phyloP scores from a whole-genome alignment of 2,888 invertebrate genomes.

The Dasysyrphus tricinctus region DNA sequence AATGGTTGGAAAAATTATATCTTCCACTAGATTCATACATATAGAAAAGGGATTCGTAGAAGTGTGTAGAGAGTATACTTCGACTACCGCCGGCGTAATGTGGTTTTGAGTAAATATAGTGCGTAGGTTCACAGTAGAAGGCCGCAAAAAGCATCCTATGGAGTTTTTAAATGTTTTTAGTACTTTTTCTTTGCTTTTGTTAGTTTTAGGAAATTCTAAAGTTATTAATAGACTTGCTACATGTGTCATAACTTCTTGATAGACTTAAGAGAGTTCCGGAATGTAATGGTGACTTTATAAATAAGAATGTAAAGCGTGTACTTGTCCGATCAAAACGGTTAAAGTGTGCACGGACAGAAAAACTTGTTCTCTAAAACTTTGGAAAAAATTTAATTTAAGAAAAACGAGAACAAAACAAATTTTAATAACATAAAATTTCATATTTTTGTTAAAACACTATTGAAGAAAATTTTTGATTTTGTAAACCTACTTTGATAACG shows the following conservation, averaged over 20 bases:
- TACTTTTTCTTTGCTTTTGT: not conserved
- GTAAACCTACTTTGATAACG: no score
- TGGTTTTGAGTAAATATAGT: constrained; percentile 12
- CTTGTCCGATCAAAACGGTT: no score
- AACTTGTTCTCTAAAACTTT: no score
- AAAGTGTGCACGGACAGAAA: no score
- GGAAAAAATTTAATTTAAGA: no score
- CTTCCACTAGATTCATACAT: not conserved
- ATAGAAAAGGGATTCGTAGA: not conserved
- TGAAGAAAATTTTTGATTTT: no score
- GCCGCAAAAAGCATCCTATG: not conserved
- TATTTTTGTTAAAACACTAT: no score
- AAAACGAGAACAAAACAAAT: no score
- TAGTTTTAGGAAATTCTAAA: not conserved
- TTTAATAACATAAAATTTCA: no score
- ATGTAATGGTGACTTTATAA: no score
- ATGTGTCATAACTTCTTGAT: not conserved
- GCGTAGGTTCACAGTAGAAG: constrained; percentile 35
- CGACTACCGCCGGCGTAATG: constrained; percentile 11
- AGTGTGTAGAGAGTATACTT: not conserved
- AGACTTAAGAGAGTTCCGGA: no score
- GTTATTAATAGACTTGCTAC: not conserved
- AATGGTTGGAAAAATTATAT: constrained; percentile 18
- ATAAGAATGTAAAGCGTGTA: no score
- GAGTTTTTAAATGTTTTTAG: not conserved